phyloP scores from a whole-genome alignment of 1,140 invertebrate species.

The Zaprionus nigranus region DNA sequence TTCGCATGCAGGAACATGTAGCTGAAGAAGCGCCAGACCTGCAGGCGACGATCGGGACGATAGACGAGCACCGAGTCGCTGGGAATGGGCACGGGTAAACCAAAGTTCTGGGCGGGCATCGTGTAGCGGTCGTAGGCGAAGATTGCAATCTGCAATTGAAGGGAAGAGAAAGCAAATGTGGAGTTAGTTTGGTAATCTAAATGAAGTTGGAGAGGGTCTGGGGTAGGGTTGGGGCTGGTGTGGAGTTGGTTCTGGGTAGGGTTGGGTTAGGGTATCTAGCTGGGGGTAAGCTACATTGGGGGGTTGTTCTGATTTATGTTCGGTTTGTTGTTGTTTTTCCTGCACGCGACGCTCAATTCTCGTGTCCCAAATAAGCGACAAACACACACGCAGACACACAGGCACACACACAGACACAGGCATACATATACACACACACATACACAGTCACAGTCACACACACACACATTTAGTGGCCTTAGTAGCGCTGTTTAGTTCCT shows the following conservation, averaged over 20 bases:
- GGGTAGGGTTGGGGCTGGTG: neutral
- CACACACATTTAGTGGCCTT: neutral
- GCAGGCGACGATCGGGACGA: slow-evolving; percentile 94
- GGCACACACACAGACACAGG: neutral
- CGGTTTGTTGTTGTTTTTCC: slow-evolving; percentile 49
- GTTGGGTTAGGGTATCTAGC: slow-evolving; percentile 3
- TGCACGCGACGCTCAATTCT: slow-evolving; percentile 62
- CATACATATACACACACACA: neutral
- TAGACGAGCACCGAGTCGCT: slow-evolving; percentile 97
- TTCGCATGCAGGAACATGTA: slow-evolving; percentile 98
- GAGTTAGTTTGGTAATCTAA: slow-evolving; percentile 42
- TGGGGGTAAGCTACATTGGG: neutral
- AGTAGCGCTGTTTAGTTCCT: slow-evolving; percentile 55
- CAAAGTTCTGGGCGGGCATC: slow-evolving; percentile 86
- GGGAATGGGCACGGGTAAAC: slow-evolving; percentile 93
- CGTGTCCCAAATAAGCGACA: slow-evolving; percentile 60
- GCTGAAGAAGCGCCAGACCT: slow-evolving; percentile 97
- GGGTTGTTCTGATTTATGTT: slow-evolving; percentile 63
- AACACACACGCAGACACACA: slow-evolving; percentile 8
- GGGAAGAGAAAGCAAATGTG: slow-evolving; percentile 57
- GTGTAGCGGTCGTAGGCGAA: slow-evolving; percentile 92
- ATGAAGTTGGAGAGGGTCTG: neutral
- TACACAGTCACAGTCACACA: neutral
- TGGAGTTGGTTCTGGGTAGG: neutral
- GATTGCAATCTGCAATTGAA: slow-evolving; percentile 93